Percentiles rank a stretch among this genome's conserved stretches.
Conservation (phyloP, 2,888 invertebrate genomes). For the Didymodactylos carnosus region DNA sequence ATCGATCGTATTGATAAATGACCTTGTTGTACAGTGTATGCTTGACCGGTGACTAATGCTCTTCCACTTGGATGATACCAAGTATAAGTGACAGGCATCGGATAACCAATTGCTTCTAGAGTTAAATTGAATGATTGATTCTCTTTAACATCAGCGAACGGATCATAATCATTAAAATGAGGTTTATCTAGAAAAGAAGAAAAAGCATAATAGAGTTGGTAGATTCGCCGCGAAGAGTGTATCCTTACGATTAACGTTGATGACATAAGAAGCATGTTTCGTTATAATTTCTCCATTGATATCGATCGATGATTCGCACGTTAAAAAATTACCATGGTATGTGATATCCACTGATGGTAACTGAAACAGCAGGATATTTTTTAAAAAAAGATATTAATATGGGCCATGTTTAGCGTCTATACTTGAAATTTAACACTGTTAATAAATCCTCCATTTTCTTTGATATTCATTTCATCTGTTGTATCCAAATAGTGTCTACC, state of each 20-base stretch:
- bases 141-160: slow-evolving; percentile 5
- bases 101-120: slow-evolving; percentile 9
- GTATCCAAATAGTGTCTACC: background rate
- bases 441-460: too few relatives aligned
- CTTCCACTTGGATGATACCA: background rate
- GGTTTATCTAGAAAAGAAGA: background rate
- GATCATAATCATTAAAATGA: background rate
- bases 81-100: slow-evolving; percentile 2
- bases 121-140: slow-evolving; percentile 7
- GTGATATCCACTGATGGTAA: background rate
- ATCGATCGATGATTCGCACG: background rate
- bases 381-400: too few relatives aligned
- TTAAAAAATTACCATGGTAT: background rate
- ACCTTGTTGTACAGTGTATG: background rate
- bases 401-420: too few relatives aligned
- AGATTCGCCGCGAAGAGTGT: too few relatives aligned
- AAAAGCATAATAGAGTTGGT: too few relatives aligned
- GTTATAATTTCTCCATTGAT: background rate
- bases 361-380: too few relatives aligned
- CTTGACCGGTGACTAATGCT: background rate
- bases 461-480: too few relatives aligned
- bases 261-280: background rate
- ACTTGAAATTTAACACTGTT: too few relatives aligned
- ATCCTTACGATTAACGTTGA: background rate
- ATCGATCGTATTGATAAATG: slow-evolving; percentile 41